Percentiles rank a stretch among this genome's conserved stretches.
Evolutionary conservation across 2,797 vertebrate genomes (phyloP).

Genomic region (Sebastes matsubarae): DNA sequence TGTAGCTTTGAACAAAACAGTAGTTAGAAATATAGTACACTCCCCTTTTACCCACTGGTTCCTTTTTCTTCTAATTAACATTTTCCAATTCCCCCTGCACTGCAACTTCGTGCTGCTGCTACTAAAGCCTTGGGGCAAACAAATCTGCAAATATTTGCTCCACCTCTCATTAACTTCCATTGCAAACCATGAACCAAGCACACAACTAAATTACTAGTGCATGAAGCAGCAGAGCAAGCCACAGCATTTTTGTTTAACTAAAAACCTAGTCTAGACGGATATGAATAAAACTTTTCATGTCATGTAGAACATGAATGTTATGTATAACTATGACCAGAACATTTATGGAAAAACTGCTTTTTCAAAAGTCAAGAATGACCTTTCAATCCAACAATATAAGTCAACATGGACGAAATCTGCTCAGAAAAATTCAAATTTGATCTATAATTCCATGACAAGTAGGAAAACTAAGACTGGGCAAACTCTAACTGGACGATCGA

Average conservation of each 20-base stretch:
- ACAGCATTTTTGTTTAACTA: background rate
- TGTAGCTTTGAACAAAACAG: background rate
- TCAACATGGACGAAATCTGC: background rate
- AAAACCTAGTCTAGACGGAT: background rate
- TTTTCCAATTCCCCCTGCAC: background rate
- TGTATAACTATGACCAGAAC: background rate
- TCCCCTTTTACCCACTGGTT: background rate
- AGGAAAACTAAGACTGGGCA: background rate
- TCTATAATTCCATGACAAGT: background rate
- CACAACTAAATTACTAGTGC: background rate
- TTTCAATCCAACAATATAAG: background rate
- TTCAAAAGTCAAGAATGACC: background rate
- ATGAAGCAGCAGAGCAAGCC: background rate
- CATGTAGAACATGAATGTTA: background rate
- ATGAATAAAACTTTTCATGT: background rate
- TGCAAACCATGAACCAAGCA: background rate
- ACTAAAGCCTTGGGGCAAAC: background rate
- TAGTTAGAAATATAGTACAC: background rate
- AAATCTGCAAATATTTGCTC: background rate
- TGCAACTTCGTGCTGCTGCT: background rate
- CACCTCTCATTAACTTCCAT: background rate
- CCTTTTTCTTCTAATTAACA: background rate
- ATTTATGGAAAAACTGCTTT: no score
- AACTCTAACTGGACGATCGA: background rate
- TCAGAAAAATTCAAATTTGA: background rate